Evolutionary conservation across 2,888 invertebrate species (phyloP).

Genomic region (Drosophila acutilabella): DNA sequence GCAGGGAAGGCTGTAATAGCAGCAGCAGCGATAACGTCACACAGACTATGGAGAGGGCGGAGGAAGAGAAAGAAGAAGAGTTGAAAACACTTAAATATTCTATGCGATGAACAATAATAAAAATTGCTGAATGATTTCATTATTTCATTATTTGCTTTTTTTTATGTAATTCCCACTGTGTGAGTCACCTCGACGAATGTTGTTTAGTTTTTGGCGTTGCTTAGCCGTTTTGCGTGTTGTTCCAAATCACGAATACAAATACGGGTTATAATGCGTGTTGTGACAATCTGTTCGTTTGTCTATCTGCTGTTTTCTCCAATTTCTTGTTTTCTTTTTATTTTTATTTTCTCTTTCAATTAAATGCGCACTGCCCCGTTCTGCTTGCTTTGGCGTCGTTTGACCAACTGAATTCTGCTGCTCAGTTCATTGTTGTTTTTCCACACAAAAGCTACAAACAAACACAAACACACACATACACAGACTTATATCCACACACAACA

Average conservation of each 20-base stretch:
- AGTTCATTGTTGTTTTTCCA: constrained; percentile 28
- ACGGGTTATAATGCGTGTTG: constrained; percentile 1
- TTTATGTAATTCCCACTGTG: constrained; percentile 64
- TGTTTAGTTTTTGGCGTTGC: constrained; percentile 39
- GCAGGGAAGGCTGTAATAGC: constrained; percentile 34
- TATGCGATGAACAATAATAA: constrained; percentile 16
- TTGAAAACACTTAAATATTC: not conserved
- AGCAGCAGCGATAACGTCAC: constrained; percentile 47
- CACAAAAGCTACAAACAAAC: constrained; percentile 8
- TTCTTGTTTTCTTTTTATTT: constrained; percentile 9
- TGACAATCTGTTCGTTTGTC: constrained; percentile 4
- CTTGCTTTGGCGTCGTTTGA: constrained; percentile 27
- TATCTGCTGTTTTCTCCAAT: constrained; percentile 29
- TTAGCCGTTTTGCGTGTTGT: constrained; percentile 60
- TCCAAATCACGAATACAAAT: constrained; percentile 19
- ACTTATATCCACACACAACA: constrained; percentile 16
- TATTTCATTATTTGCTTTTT: constrained; percentile 46
- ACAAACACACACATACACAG: not conserved
- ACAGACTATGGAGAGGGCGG: constrained; percentile 39
- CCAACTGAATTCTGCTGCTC: constrained; percentile 47
- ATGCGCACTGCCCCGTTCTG: not conserved
- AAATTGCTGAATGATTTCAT: constrained; percentile 43
- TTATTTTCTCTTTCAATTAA: not conserved
- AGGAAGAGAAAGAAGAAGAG: constrained; percentile 1
- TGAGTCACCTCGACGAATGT: constrained; percentile 71